Base-by-base conservation (phyloP, 1,140 invertebrate genomes). In the Argopecten irradians region DNA sequence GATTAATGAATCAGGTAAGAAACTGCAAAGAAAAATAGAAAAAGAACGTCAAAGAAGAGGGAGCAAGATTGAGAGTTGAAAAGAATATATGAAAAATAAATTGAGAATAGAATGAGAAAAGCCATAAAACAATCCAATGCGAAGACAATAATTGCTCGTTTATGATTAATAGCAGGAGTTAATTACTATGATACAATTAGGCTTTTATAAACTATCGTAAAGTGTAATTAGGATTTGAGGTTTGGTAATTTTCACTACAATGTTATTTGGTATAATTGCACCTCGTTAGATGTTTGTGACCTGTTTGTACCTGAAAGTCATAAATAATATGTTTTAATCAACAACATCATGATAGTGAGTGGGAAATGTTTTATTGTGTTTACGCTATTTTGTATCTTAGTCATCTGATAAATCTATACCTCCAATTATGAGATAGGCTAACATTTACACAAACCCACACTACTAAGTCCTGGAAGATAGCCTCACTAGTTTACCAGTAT, bases 361-460 rank as follows among this genome's bases (percentile, higher is more conserved):
- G 16, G n/a, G 5, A 71, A 5, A 8, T 71, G 55, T 28, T 71
- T 71, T 71, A 5, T 28, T 71, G 2, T n/a, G 55, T 71, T 71
- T 71, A n/a, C 55, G 1, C 55, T 28, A 28, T 28, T 0, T 28
- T 28, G 28, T 71, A 71, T 71, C 22, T 71, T 28, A n/a, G 55
- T 71, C 55, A 71, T 71, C 55, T 71, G 28, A 71, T 28, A 71
- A 71, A 71, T 71, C 55, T 71, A 71, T 71, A 71, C 55, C 55
- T 28, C 55, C 55, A 71, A 71, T 71, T 71, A 71, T 71, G 22
- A 5, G 55, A 71, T 71, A 71, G 55, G 5, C 5, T 11, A n/a
- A 28, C n/a, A 28, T 71, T n/a, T 71, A 71, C 55, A 71, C 55
- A 71, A 71, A 71, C 55, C 55, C 22, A 71, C 22, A 28, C 28